Base-by-base conservation (phyloP, 1,140 invertebrate genomes). In the Drosophila pallidifrons region DNA sequence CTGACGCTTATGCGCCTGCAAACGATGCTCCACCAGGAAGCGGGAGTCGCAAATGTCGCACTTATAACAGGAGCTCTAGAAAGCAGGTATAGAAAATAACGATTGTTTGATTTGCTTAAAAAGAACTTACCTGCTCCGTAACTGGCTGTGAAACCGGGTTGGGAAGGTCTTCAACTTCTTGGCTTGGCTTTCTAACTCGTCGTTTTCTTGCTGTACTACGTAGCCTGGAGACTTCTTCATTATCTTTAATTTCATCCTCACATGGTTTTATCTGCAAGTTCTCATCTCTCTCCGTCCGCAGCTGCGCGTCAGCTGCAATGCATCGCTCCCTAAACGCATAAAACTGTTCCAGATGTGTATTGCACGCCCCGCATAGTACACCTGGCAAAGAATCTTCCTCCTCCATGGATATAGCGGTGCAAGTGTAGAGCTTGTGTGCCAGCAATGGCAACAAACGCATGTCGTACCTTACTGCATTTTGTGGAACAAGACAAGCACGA, bases 321-420 rank as follows among this genome's bases (percentile, higher is more conserved):
- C 91, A 91, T 4, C 65, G 61, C 8, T 35, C 43, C 3, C 82
- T 87, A 32, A 92, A 92, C 43, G 54, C 60, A 70, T 82, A 68
- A 10, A 71, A 77, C 46, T 79, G 58, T 16, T 78, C 69, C 28
- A 92, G 25, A 11, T 82, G 52, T 11, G 76, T 47, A n/a, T 67
- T 77, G 35, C 91, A 92, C 0, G 1, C 8, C 20, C 30, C 43
- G 32, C 91, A 92, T 1, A 92, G 54, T 2, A 59, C 49, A 38
- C 59, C 77, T 5, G 91, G 77, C 20, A 88, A 3, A 1, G 52
- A 1, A 1, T 47, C 5, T 10, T 59, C 57, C 13, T 35, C 28
- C 0, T 28, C 41, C 10, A 80, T 41, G 0, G 15, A n/a, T 16
- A 87, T 15, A 38, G 30, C 49, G 0, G 88, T 85, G 52, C 81